Evolutionary conservation across 92 coral and sea anemone genomes (phyloP).

Genomic region (Epizoanthus rinbou): DNA sequence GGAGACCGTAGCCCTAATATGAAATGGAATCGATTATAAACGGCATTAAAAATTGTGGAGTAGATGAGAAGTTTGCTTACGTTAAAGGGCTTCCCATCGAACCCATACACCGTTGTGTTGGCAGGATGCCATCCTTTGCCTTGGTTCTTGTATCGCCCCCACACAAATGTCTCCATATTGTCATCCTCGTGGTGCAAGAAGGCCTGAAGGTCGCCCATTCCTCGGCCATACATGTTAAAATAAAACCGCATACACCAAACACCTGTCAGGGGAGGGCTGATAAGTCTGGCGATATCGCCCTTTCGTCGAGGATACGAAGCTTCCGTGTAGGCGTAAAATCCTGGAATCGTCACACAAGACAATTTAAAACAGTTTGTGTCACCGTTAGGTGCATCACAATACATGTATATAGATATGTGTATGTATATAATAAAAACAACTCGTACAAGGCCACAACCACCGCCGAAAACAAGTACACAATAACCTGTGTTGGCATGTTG

Average conservation of each 20-base stretch:
- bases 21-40: background rate
- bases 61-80: background rate
- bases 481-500: too few species aligned
- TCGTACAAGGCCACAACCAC: too few species aligned
- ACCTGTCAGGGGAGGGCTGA: constrained; percentile 48
- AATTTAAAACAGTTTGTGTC: background rate
- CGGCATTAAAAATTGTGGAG: background rate
- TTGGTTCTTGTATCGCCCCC: constrained; percentile 64
- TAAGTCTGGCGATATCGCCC: constrained; percentile 52
- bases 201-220: constrained; percentile 58
- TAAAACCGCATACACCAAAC: constrained; percentile 66
- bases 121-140: constrained; percentile 58
- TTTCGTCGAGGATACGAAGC: constrained; percentile 56
- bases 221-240: constrained; percentile 42
- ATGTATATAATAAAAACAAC: too few species aligned
- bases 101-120: constrained; percentile 61
- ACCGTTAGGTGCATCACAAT: background rate
- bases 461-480: too few species aligned
- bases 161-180: constrained; percentile 33
- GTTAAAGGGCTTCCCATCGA: constrained; percentile 7
- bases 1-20: background rate
- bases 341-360: constrained; percentile 29
- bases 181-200: constrained; percentile 23
- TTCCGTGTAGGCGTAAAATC: constrained; percentile 64
- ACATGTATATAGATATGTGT: too few species aligned